phyloP scores from a whole-genome alignment of 2,797 vertebrate genomes.

The Agapornis canus region DNA sequence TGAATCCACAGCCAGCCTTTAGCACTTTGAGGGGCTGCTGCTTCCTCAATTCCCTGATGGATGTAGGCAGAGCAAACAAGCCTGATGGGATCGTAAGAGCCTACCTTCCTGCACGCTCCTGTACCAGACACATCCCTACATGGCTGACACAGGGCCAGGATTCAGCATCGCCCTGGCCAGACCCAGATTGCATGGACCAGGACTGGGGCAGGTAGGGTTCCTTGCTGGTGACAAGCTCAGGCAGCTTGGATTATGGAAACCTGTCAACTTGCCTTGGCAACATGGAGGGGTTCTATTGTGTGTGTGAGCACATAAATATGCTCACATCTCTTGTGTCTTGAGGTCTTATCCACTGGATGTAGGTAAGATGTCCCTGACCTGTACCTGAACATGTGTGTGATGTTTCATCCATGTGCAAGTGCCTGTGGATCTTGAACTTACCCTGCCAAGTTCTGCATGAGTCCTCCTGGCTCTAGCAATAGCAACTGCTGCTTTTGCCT shows the following conservation, averaged over 20 bases:
- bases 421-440: neutral
- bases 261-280: neutral
- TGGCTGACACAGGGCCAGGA: neutral
- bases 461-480: neutral
- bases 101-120: neutral
- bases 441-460: accelerated
- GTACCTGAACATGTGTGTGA: accelerated
- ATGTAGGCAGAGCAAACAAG: neutral
- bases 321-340: neutral
- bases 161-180: neutral
- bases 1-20: neutral
- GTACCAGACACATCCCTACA: neutral
- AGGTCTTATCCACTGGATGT: neutral
- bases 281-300: neutral
- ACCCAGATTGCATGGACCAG: neutral
- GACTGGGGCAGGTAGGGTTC: neutral
- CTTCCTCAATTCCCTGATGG: neutral
- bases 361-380: neutral
- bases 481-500: neutral
- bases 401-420: neutral
- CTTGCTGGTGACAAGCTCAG: neutral
- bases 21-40: neutral
- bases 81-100: neutral
- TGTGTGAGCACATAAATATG: neutral
- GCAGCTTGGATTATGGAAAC: neutral